Evolutionary conservation across 1,140 invertebrate species (phyloP).

Genomic region (Diachasmimorpha longicaudata): DNA sequence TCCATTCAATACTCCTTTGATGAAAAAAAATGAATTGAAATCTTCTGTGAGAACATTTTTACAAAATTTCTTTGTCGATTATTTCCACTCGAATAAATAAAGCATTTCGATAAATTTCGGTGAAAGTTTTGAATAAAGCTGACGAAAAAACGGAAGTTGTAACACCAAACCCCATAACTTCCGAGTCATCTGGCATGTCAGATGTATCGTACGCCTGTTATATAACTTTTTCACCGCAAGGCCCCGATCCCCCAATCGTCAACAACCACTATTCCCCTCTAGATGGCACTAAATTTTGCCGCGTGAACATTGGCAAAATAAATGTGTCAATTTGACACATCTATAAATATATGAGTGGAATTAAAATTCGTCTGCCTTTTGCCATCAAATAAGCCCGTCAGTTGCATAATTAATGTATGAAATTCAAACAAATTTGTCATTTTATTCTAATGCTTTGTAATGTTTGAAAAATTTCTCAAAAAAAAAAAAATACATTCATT

Average conservation of each 20-base stretch:
- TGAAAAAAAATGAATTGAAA: neutral
- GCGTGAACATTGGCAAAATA: too few relatives aligned
- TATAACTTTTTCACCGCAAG: slow-evolving; percentile 27
- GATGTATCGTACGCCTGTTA: slow-evolving; percentile 44
- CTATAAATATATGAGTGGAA: too few relatives aligned
- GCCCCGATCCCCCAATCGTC: slow-evolving; percentile 12
- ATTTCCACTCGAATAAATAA: neutral
- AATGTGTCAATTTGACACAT: too few relatives aligned
- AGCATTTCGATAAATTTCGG: slow-evolving; percentile 10
- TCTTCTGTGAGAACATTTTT: neutral
- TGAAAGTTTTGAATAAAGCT: slow-evolving; percentile 21
- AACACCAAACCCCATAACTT: slow-evolving; percentile 23
- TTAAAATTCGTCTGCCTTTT: too few relatives aligned
- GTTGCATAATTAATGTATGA: too few relatives aligned
- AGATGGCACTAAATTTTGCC: slow-evolving; percentile 37
- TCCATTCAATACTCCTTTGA: neutral
- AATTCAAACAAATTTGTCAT: too few relatives aligned
- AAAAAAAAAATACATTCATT: too few relatives aligned
- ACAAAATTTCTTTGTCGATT: slow-evolving; percentile 2
- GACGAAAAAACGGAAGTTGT: slow-evolving; percentile 20
- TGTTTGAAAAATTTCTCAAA: too few relatives aligned
- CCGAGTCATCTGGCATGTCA: slow-evolving; percentile 30
- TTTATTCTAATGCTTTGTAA: too few relatives aligned
- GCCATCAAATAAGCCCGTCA: too few relatives aligned
- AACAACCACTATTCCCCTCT: neutral